Percentiles rank a stretch among this genome's conserved stretches.
Evolutionary conservation across 2,888 invertebrate genomes (phyloP).

Genomic region (Lathronympha strigana): DNA sequence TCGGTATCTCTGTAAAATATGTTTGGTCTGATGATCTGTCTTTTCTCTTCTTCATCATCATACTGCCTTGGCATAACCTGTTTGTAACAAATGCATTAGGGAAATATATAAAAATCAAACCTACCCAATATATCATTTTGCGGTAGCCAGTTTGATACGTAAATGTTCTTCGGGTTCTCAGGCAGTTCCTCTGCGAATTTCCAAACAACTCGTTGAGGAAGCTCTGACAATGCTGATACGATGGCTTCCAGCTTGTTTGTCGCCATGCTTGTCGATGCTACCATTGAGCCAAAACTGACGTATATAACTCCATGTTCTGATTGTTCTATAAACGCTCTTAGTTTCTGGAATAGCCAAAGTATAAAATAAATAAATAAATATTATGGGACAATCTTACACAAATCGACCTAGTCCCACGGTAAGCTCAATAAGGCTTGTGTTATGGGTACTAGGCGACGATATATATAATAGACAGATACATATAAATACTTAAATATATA

Average conservation of each 20-base stretch:
- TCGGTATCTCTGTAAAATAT: no score
- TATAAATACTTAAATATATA: no score
- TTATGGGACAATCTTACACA: no score
- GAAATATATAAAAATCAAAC: slow-evolving; percentile 46
- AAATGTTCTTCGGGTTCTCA: slow-evolving; percentile 83
- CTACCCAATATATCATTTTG: slow-evolving; percentile 87
- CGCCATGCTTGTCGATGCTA: slow-evolving; percentile 84
- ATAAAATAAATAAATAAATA: neutral
- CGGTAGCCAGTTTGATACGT: slow-evolving; percentile 85
- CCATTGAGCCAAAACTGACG: slow-evolving; percentile 88
- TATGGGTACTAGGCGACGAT: no score
- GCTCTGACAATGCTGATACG: slow-evolving; percentile 77
- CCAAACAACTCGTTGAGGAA: slow-evolving; percentile 87
- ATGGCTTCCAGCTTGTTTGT: slow-evolving; percentile 79
- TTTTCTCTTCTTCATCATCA: no score
- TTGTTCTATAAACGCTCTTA: slow-evolving; percentile 42
- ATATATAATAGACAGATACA: no score
- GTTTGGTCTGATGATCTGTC: no score
- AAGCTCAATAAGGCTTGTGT: no score
- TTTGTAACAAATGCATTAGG: neutral
- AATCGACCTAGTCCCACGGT: no score
- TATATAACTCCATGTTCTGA: slow-evolving; percentile 84
- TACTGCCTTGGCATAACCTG: no score
- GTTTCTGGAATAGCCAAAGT: slow-evolving; percentile 3
- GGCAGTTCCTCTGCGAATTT: slow-evolving; percentile 87